Evolutionary conservation across 1,140 invertebrate species (phyloP).

Genomic region (Leptinotarsa lineolata): DNA sequence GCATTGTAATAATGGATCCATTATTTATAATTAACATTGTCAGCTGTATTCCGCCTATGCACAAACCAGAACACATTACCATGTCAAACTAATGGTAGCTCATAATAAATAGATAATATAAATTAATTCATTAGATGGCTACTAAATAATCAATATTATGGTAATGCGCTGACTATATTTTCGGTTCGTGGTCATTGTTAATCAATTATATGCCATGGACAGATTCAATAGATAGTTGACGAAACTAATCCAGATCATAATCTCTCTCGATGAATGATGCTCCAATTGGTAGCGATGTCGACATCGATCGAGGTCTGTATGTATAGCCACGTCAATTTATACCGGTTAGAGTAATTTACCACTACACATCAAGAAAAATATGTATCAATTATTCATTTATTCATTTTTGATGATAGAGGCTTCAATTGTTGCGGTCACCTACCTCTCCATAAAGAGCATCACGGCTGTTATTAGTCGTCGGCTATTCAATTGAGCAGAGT

Average conservation of each 20-base stretch:
- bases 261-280: not conserved
- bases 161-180: not conserved
- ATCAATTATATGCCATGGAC: conserved; percentile 2
- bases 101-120: conserved; percentile 4
- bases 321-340: too few relatives aligned
- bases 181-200: not conserved
- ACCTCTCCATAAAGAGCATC: too few relatives aligned
- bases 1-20: conserved; percentile 1
- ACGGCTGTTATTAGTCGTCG: too few relatives aligned
- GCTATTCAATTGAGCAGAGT: too few relatives aligned
- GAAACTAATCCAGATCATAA: conserved; percentile 6
- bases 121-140: conserved; percentile 1
- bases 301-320: too few relatives aligned
- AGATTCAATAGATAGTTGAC: conserved; percentile 1
- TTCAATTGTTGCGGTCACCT: too few relatives aligned
- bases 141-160: conserved; percentile 6
- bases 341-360: too few relatives aligned
- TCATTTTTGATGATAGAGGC: too few relatives aligned
- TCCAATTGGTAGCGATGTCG: not conserved
- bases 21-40: conserved; percentile 7
- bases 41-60: conserved; percentile 5
- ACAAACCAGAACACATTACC: not conserved
- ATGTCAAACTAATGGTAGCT: not conserved
- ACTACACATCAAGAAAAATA: too few relatives aligned
- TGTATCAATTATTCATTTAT: too few relatives aligned